These are phyloP conservation scores for Hipparchia sbordonii DNA, from an alignment of 2,888 invertebrate species.

Conservation along the genomic window DNA sequence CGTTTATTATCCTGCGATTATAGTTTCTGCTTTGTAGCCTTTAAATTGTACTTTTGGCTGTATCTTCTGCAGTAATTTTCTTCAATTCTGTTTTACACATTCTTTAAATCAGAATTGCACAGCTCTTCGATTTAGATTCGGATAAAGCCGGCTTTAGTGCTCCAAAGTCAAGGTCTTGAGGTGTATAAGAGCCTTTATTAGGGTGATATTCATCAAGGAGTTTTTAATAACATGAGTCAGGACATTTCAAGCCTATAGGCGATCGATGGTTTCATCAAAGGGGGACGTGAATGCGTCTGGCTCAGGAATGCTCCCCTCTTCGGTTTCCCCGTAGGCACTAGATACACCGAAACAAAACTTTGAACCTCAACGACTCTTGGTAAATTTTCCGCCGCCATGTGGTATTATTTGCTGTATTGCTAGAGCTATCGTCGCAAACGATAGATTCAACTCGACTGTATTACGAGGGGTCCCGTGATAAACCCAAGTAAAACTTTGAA, in stretches of 20 bases:
- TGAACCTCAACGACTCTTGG: conserved; percentile 29
- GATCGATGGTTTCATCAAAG: conserved; percentile 63
- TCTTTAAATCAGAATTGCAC: too few relatives aligned
- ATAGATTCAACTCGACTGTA: too few relatives aligned
- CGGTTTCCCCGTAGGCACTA: conserved; percentile 23
- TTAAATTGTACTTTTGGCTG: too few relatives aligned
- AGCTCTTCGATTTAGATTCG: background rate
- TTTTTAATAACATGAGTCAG: conserved; percentile 48
- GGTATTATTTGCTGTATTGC: background rate
- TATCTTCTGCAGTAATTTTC: too few relatives aligned
- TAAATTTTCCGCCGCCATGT: conserved; percentile 25
- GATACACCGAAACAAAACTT: conserved; percentile 35
- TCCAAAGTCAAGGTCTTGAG: background rate
- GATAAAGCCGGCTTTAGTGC: background rate
- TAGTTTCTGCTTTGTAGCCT: too few relatives aligned
- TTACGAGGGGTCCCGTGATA: too few relatives aligned
- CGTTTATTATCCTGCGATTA: too few relatives aligned
- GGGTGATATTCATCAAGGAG: conserved; percentile 27
- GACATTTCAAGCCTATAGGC: conserved; percentile 61
- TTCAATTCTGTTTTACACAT: too few relatives aligned
- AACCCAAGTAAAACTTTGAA: too few relatives aligned
- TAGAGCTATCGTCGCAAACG: background rate
- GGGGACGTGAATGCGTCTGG: conserved; percentile 55
- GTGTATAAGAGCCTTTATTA: background rate
- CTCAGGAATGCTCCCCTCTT: conserved; percentile 45